Evolutionary conservation across 2,888 invertebrate species (phyloP).

Genomic region (Melikaiella ostensackeni): DNA sequence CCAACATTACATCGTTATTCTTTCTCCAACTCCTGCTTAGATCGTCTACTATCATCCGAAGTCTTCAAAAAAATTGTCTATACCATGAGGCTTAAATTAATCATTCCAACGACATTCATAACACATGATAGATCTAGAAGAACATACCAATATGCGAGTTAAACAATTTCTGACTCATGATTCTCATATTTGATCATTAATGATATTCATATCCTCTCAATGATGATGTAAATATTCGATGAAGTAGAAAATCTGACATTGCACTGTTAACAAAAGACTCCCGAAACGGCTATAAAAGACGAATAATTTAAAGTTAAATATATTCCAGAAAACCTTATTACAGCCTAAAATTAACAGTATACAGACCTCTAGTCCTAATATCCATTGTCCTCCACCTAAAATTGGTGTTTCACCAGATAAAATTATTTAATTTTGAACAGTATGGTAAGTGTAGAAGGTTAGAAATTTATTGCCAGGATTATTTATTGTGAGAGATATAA

Average conservation of each 20-base stretch:
- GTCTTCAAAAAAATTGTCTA: neutral
- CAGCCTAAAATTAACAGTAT: no score
- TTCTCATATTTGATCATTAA: neutral
- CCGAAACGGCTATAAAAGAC: no score
- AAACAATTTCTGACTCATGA: neutral
- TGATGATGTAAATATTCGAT: neutral
- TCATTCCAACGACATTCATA: neutral
- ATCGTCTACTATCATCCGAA: slow-evolving; percentile 7
- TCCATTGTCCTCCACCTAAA: no score
- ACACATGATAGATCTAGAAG: neutral
- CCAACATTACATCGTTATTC: slow-evolving; percentile 28
- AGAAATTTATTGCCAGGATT: no score
- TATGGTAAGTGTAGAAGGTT: neutral
- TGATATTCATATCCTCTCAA: neutral
- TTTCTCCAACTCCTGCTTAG: slow-evolving; percentile 47
- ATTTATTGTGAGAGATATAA: no score
- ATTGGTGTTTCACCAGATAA: no score
- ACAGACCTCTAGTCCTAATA: no score
- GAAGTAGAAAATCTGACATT: no score
- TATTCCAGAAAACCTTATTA: no score
- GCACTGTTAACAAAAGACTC: no score
- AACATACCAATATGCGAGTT: neutral
- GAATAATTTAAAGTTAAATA: no score
- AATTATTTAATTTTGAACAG: neutral
- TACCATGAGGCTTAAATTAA: neutral